Conservation (phyloP, 2,888 invertebrate genomes). For the Epinotia demarniana region DNA sequence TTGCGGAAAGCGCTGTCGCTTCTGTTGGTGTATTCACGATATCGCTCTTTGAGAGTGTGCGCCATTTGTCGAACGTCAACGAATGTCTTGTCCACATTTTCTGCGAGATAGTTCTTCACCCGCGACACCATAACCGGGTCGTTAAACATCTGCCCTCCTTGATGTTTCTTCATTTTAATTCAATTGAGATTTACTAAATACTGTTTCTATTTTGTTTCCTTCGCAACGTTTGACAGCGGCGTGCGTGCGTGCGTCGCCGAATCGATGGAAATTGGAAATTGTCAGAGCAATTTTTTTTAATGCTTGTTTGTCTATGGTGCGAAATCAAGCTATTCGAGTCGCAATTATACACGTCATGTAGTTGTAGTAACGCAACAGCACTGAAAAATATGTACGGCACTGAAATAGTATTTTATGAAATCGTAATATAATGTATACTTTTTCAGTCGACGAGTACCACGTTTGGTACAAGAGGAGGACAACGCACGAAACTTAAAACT, state of each 20-base stretch:
- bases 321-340: constrained; percentile 36
- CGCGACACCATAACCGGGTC: constrained; percentile 86
- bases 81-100: constrained; percentile 91
- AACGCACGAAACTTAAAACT: no score
- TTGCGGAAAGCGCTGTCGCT: constrained; percentile 92
- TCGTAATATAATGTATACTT: no score
- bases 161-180: constrained; percentile 79
- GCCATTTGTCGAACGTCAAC: constrained; percentile 94
- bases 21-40: constrained; percentile 91
- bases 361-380: no score
- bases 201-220: constrained; percentile 54
- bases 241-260: constrained; percentile 60
- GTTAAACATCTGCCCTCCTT: constrained; percentile 76
- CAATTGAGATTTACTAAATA: constrained; percentile 42
- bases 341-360: constrained; percentile 4
- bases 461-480: no score
- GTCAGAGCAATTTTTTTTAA: constrained; percentile 45
- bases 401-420: neutral
- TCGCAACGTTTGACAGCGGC: constrained; percentile 69
- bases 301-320: constrained; percentile 48
- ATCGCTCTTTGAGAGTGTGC: constrained; percentile 89
- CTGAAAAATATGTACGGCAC: no score
- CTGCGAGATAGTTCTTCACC: constrained; percentile 90
- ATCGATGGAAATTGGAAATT: constrained; percentile 71
- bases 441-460: no score